phyloP scores from a whole-genome alignment of 2,888 invertebrate genomes.

The Nebria salina region DNA sequence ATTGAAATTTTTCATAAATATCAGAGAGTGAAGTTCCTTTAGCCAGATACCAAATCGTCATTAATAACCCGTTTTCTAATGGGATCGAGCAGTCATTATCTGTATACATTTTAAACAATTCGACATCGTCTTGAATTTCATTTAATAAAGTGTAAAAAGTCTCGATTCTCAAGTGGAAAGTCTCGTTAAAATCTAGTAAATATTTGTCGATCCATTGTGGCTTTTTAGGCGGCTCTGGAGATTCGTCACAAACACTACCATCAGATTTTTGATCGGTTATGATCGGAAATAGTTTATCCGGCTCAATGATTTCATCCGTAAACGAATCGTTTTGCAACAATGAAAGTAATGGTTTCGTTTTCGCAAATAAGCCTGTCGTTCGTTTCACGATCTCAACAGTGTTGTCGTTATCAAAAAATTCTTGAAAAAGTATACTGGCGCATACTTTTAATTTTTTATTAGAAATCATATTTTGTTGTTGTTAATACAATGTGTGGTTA shows the following conservation, averaged over 20 bases:
- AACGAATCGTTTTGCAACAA: not conserved
- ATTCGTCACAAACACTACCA: not conserved
- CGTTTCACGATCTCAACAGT: not conserved
- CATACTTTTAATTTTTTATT: not conserved
- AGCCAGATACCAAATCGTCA: slow-evolving; percentile 24
- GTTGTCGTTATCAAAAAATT: not conserved
- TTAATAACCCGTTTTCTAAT: slow-evolving; percentile 20
- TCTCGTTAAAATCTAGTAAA: not conserved
- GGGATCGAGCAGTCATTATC: slow-evolving; percentile 4
- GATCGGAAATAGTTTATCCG: not conserved
- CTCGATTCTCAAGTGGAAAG: slow-evolving; percentile 18
- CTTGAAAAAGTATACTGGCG: not conserved
- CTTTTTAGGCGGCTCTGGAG: not conserved
- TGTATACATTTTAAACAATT: slow-evolving; percentile 12
- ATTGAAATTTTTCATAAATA: slow-evolving; percentile 21
- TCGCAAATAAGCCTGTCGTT: not conserved
- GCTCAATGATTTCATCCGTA: not conserved
- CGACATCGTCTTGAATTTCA: slow-evolving; percentile 15
- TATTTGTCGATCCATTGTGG: not conserved
- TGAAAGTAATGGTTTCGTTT: not conserved
- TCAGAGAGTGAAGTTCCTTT: slow-evolving; percentile 11
- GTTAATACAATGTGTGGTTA: not conserved
- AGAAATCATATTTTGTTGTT: not conserved
- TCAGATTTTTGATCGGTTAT: not conserved
- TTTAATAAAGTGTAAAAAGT: slow-evolving; percentile 24